Conservation (phyloP, 1,140 invertebrate species). For the Magallana angulata region DNA sequence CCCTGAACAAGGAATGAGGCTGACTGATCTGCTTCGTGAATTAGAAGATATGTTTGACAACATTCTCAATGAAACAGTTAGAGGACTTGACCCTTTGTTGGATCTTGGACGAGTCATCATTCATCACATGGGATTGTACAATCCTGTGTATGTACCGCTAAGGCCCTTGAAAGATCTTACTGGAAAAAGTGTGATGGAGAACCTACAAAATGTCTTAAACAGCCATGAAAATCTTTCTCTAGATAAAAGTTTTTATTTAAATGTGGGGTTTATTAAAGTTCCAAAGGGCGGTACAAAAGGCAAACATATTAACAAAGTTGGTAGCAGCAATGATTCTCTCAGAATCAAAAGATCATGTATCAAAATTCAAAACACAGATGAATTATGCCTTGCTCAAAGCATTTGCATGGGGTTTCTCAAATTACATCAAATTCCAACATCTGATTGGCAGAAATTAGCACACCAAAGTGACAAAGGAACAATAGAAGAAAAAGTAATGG, state of each 20-base stretch:
- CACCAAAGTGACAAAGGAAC: neutral
- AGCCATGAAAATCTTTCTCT: conserved; percentile 26
- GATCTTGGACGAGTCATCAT: conserved; percentile 38
- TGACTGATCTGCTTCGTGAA: conserved; percentile 1
- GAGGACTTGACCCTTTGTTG: neutral
- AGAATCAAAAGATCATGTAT: conserved; percentile 8
- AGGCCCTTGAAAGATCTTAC: conserved; percentile 11
- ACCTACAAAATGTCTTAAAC: conserved; percentile 16
- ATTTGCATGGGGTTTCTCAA: conserved; percentile 23
- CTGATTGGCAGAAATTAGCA: neutral
- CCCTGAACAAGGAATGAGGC: neutral
- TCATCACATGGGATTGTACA: neutral
- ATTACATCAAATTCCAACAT: neutral
- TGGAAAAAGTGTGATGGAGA: conserved; percentile 4
- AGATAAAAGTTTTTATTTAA: neutral
- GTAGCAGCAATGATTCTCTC: neutral
- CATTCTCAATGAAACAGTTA: neutral
- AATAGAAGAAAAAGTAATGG: conserved; percentile 21
- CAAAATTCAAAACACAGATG: conserved; percentile 36
- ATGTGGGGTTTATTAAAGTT: conserved; percentile 21
- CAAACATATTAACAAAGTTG: neutral
- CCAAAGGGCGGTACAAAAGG: conserved; percentile 5
- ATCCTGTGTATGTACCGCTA: conserved; percentile 39
- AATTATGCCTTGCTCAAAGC: conserved; percentile 24
- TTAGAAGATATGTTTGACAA: conserved; percentile 27